Base-by-base conservation (phyloP, 1,140 invertebrate genomes). In the Holotrichia oblita region DNA sequence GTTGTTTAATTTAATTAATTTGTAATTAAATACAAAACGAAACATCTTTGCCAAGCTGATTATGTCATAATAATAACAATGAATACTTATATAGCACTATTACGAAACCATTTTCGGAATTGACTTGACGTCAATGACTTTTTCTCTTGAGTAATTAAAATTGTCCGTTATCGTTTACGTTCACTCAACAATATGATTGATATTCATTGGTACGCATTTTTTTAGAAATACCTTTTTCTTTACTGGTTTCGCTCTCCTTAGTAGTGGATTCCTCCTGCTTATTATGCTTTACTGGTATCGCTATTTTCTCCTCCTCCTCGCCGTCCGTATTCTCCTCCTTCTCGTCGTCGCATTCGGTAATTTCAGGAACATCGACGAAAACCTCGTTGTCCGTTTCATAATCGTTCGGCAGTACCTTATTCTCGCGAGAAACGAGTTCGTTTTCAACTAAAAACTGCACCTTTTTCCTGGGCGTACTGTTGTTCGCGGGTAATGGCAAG, bases 401-500 rank as follows among this genome's bases (percentile, higher is more conserved):
- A 69, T 74, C 40, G 34, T 42, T 74, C 73, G 34, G 20, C 64
- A 20, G 41, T 74, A 24, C 73, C 8, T 77, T 24, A 27, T 22
- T 69, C 0, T 77, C 42, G 40, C 27, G 17, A n/a, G 22, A 41
- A 24, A 77, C 79, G 40, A 76, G 40, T 79, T 84, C 83, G 73
- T 81, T 82, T 79, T 83, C 81, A 27, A 85, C 85, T 27, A 87
- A 79, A 80, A 87, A 87, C 79, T 87, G 84, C n/a, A 87, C 86
- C 78, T 86, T 87, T 79, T 87, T 87, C 81, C 85, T 83, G 55
- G 85, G 82, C 24, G 82, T 83, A 81, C 85, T 87, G 79, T 34
- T 34, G 27, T 85, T 87, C 82, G 85, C 88, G 78, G 91, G 91
- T 81, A 91, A 89, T 8, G 91, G 91, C 80, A 93, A 86, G 84